These are phyloP conservation scores for Halcyon senegalensis DNA, from an alignment of 2,113 vertebrate species.

Conservation along the genomic window DNA sequence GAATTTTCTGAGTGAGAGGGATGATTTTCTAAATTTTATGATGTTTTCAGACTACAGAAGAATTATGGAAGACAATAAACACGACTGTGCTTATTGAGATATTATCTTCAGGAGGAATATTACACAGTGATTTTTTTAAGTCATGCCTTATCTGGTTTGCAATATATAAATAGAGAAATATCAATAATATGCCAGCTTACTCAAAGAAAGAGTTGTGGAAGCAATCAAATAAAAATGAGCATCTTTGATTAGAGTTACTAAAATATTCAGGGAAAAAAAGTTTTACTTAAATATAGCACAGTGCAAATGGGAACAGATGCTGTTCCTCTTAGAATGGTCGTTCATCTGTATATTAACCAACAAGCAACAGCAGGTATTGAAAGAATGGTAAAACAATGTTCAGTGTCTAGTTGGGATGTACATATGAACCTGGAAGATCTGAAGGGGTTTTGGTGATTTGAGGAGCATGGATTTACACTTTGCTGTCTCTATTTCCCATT, in stretches of 20 bases:
- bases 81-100: background rate
- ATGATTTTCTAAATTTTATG: background rate
- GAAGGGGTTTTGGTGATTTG: background rate
- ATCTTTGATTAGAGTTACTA: background rate
- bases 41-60: background rate
- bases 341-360: background rate
- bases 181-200: background rate
- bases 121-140: background rate
- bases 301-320: background rate
- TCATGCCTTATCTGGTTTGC: background rate
- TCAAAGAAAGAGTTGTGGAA: background rate
- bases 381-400: background rate
- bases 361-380: background rate
- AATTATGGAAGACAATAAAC: background rate
- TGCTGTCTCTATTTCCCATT: background rate
- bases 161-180: background rate
- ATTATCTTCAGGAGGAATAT: background rate
- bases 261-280: background rate
- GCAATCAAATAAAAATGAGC: background rate
- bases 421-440: background rate
- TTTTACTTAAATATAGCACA: background rate
- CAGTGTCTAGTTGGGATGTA: background rate
- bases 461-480: background rate
- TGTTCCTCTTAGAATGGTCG: background rate
- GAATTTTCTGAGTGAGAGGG: background rate